Base-by-base conservation (phyloP, 2,797 vertebrate species). In the Chlorospingus semifuscus region DNA sequence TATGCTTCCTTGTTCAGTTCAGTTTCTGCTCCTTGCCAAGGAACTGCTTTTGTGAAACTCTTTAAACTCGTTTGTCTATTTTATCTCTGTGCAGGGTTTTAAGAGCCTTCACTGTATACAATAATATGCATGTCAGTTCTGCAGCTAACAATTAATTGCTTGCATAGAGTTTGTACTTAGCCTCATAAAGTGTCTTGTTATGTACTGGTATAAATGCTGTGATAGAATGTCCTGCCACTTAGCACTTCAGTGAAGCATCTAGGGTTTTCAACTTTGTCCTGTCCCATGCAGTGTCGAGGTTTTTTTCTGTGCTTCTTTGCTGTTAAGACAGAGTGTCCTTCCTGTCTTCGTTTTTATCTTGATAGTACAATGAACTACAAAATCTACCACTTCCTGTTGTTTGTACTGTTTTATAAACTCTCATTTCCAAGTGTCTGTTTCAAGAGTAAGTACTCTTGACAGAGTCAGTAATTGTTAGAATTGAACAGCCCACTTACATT, bases 71-170 rank as follows among this genome's bases (percentile, higher is more conserved):
- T 8, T 72, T 11, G 37, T 46, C 30, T 71, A 0, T 50, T 82
- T 66, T 66, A 15, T 39, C 12, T 77, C 21, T 56, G 3, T 69
- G 30, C 23, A 22, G 60, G 27, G 27, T 1, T 57, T 91, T 71
- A 77, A 65, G 34, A 91, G 13, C 49, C 17, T 74, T 70, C 8
- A 3, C 17, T 49, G 9, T 63, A 4, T 42, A 8, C 11, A 8
- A 2, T 20, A 57, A 29, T 14, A 22, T 0, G 6, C 1, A 0
- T 52, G 15, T 55, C 10, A 22, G 6, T 71, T 93, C 49, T 52
- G 24, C 37, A 91, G 2, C 8, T 65, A 36, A 12, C 0, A 8
- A 6, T 36, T 55, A 15, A 15, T 68, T 81, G 22, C 16, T 89
- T 74, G 16, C 6, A 3, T 20, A 26, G 63, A 42, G 18, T 80